These are phyloP conservation scores for Fabriciana adippe DNA, from an alignment of 2,888 invertebrate species.

Conservation along the genomic window DNA sequence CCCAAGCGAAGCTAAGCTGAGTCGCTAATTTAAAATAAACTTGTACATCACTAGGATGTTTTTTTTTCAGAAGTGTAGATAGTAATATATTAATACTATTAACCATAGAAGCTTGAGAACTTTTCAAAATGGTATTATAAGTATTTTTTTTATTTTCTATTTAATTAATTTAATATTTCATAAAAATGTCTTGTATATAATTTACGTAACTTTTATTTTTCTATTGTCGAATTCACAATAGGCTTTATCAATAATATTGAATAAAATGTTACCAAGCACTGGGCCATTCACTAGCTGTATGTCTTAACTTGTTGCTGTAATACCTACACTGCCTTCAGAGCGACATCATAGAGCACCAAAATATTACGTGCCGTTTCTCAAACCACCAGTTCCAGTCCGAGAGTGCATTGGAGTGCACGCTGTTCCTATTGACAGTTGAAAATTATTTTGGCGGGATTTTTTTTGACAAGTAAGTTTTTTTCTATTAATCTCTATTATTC, in stretches of 20 bases:
- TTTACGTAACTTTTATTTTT: neutral
- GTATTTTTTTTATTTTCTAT: too few relatives aligned
- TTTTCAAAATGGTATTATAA: too few relatives aligned
- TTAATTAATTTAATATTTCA: too few relatives aligned
- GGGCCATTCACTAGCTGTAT: constrained; percentile 32
- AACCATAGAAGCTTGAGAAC: too few relatives aligned
- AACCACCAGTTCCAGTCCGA: constrained; percentile 49
- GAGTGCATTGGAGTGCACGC: constrained; percentile 49
- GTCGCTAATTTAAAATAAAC: too few relatives aligned
- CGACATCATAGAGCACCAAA: constrained; percentile 38
- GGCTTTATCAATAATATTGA: neutral
- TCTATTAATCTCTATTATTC: neutral
- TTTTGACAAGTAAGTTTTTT: constrained; percentile 29
- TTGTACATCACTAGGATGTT: too few relatives aligned
- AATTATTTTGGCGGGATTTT: constrained; percentile 23
- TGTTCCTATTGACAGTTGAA: constrained; percentile 20
- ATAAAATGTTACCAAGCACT: constrained; percentile 31
- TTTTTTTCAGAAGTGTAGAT: too few relatives aligned
- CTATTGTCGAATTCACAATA: neutral
- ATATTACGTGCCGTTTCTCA: constrained; percentile 32
- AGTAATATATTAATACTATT: too few relatives aligned
- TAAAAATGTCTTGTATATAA: too few relatives aligned
- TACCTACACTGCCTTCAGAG: constrained; percentile 33
- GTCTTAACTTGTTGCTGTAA: constrained; percentile 39
- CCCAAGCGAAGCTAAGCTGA: too few relatives aligned